These are phyloP conservation scores for Aphidius gifuensis DNA, from an alignment of 1,140 invertebrate genomes.

Conservation along the genomic window DNA sequence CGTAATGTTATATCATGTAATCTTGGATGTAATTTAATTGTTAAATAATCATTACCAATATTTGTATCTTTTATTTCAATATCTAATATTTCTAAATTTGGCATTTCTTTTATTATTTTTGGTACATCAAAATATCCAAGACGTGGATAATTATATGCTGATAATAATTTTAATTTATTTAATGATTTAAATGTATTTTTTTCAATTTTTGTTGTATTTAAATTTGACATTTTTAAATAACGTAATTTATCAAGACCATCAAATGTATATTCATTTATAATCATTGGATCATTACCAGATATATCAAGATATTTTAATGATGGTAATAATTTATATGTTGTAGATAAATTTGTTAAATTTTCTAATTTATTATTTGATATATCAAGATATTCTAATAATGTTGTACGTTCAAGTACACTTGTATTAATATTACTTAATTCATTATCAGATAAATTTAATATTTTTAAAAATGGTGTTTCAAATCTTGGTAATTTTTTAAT, in stretches of 20 bases:
- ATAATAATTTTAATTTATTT: conserved; percentile 65
- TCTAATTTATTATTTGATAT: conserved; percentile 72
- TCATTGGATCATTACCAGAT: conserved; percentile 72
- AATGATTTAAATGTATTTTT: conserved; percentile 76
- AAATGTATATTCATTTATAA: conserved; percentile 72
- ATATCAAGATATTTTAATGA: conserved; percentile 69
- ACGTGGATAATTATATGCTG: conserved; percentile 72
- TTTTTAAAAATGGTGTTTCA: conserved; percentile 82
- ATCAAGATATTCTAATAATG: conserved; percentile 74
- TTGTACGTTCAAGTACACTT: conserved; percentile 72
- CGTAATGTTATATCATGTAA: conserved; percentile 70
- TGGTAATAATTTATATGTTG: conserved; percentile 59
- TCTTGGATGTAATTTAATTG: conserved; percentile 74
- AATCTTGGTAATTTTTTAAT: conserved; percentile 66
- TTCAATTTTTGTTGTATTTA: conserved; percentile 75
- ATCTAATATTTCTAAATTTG: conserved; percentile 68
- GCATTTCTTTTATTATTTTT: conserved; percentile 71
- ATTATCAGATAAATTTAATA: conserved; percentile 80
- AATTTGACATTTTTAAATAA: conserved; percentile 64
- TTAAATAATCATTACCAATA: conserved; percentile 78
- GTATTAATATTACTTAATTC: conserved; percentile 65
- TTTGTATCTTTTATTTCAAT: conserved; percentile 83
- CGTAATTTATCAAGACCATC: conserved; percentile 65
- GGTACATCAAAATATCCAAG: conserved; percentile 76
- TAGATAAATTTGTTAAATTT: conserved; percentile 52